Evolutionary conservation across 2,888 invertebrate genomes (phyloP).

Genomic region (Pristionchus arcanus): DNA sequence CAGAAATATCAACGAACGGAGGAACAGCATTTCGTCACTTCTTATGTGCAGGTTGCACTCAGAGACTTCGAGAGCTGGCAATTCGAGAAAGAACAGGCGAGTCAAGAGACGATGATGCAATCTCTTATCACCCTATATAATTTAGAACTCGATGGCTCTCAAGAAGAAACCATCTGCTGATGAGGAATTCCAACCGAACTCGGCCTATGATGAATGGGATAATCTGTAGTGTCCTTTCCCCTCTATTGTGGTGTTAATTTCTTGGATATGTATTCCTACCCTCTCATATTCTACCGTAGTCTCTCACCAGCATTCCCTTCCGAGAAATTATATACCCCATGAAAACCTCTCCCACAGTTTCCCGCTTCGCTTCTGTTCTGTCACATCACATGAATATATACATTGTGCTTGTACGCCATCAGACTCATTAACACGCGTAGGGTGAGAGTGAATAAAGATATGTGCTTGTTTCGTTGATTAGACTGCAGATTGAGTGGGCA

Average conservation of each 20-base stretch:
- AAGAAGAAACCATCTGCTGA: conserved; percentile 71
- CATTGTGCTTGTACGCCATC: conserved; percentile 1
- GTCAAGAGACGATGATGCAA: not conserved
- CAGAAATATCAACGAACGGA: conserved; percentile 62
- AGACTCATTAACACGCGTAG: conserved; percentile 40
- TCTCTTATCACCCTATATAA: not conserved
- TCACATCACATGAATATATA: conserved; percentile 18
- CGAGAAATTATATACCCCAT: not conserved
- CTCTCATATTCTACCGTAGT: too few species aligned
- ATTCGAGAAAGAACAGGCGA: conserved; percentile 76
- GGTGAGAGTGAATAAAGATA: conserved; percentile 36
- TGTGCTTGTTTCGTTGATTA: not conserved
- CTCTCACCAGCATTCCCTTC: too few species aligned
- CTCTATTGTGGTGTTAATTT: not conserved
- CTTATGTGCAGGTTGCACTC: conserved; percentile 75
- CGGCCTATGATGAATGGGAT: conserved; percentile 78
- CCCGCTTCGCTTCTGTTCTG: conserved; percentile 39
- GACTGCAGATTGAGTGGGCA: conserved; percentile 1
- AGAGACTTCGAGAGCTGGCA: conserved; percentile 78
- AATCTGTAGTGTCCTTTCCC: conserved; percentile 62
- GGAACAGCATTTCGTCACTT: conserved; percentile 77
- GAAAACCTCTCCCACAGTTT: not conserved
- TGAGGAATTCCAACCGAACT: conserved; percentile 68
- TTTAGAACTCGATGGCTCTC: conserved; percentile 70
- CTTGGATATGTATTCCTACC: too few species aligned